These are phyloP conservation scores for Zoanthus sansibaricus DNA, from an alignment of 92 coral and sea anemone species.

Conservation along the genomic window DNA sequence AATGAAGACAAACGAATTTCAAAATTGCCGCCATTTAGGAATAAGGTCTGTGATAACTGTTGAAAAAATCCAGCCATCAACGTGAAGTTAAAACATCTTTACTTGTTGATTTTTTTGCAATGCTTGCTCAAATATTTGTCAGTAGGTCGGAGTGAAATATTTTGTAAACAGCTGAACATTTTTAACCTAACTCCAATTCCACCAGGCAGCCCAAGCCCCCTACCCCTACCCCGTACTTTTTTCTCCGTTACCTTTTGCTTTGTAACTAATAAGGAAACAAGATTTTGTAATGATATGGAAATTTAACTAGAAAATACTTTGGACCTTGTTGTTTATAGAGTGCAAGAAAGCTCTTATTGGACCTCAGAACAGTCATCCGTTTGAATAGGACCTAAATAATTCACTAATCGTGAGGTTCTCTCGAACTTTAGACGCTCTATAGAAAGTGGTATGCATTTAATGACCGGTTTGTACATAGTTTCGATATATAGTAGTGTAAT, in stretches of 20 bases:
- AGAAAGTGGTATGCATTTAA: neutral
- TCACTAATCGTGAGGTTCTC: neutral
- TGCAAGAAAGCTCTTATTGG: neutral
- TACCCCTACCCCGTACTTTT: neutral
- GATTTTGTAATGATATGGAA: neutral
- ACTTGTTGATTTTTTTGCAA: too few relatives aligned
- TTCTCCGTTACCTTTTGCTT: neutral
- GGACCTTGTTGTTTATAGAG: neutral
- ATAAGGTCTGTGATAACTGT: too few relatives aligned
- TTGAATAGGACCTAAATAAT: neutral
- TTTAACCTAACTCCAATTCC: neutral
- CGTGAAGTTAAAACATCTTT: too few relatives aligned
- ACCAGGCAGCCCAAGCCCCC: neutral
- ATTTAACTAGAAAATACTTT: neutral
- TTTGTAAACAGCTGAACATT: too few relatives aligned
- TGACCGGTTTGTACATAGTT: slow-evolving; percentile 1
- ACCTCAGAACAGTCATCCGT: neutral
- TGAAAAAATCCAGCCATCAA: too few relatives aligned
- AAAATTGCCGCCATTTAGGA: neutral
- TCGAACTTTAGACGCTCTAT: neutral
- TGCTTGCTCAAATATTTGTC: too few relatives aligned
- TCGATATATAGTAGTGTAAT: neutral
- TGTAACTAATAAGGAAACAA: neutral
- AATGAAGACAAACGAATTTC: too few relatives aligned
- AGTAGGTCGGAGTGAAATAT: too few relatives aligned